Evolutionary conservation across 2,113 vertebrate genomes (phyloP).

Genomic region (Dryoscopus gambensis): DNA sequence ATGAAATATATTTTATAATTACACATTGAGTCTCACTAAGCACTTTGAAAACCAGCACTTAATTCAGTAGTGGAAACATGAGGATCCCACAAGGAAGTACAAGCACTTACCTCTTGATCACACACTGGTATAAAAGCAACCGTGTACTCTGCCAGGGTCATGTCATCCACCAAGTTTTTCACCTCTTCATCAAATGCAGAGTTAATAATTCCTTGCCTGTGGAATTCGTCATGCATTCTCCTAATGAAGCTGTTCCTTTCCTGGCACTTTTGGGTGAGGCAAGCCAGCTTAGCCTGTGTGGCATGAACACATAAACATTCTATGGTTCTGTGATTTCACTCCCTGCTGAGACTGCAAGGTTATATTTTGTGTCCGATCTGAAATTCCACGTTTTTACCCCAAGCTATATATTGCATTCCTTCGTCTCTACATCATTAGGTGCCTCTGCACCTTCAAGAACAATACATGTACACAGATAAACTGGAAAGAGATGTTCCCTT

Average conservation of each 20-base stretch:
- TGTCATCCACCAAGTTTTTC: constrained; percentile 67
- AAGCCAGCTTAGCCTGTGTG: constrained; percentile 68
- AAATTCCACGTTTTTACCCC: not conserved
- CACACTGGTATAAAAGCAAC: not conserved
- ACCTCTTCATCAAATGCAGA: constrained; percentile 57
- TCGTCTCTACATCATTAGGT: not conserved
- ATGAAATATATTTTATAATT: not conserved
- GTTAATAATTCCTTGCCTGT: constrained; percentile 14
- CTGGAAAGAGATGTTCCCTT: not conserved
- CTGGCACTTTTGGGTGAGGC: constrained; percentile 78
- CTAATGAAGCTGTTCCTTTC: constrained; percentile 76
- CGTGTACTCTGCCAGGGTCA: constrained; percentile 66
- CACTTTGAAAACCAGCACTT: not conserved
- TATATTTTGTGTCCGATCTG: not conserved
- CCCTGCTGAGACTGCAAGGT: not conserved
- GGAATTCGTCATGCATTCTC: constrained; percentile 63
- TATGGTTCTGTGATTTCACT: not conserved
- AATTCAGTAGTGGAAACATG: not conserved
- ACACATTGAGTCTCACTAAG: not conserved
- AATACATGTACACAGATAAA: accelerated
- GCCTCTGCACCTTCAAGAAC: not conserved
- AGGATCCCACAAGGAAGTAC: not conserved
- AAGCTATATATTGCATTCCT: not conserved
- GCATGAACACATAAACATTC: not conserved
- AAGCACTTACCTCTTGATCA: constrained; percentile 28